Evolutionary conservation across 2,797 vertebrate species (phyloP), one percentile per base, ranked within the genome.

Genomic region (Crenichthys baileyi): DNA sequence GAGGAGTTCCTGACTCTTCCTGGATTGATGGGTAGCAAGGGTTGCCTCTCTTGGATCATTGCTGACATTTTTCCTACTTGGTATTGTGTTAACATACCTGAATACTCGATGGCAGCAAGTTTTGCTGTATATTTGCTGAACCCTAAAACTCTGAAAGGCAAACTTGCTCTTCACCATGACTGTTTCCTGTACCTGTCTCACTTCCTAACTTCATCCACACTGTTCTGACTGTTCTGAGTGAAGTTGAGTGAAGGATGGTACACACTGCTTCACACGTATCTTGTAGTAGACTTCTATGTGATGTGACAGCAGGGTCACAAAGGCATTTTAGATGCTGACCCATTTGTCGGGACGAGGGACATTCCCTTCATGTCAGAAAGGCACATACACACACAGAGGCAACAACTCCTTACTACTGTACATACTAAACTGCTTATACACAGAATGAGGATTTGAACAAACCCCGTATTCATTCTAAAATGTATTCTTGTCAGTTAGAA

Each of bases 321-420:
- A 88, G 82, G 78, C 88, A 88, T 90, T 93, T 92, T 91, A 89
- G 85, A 87, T 89, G 87, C 86, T 93, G 93, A 93, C 90, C 90
- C 84, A 85, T 88, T 90, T 89, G 90, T 88, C 84, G 81, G 73
- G 29, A 73, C 79, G 67, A 82, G 61, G 79, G 76, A 73, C 29
- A 24, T 58, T 88, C 6, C 75, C 80, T 79, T 85, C 80, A 73
- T 85, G 15, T 60, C 48, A 77, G 76, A 41, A 36, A 68, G 65
- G 29, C 82, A 85, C 36, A 77, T 41, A 61, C 22, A 72, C 29
- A 65, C 46, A 48, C 22, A 67, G 44, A 80, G 1, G 50, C 65
- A 68, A 7, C 31, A 55, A 7, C 39, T 2, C 36, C 9, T 3
- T 7, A 7, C 53, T 36, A 29, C 75, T 51, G 56, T 15, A 24